Conservation (phyloP, 2,888 invertebrate species). For the Harmothoe impar region DNA sequence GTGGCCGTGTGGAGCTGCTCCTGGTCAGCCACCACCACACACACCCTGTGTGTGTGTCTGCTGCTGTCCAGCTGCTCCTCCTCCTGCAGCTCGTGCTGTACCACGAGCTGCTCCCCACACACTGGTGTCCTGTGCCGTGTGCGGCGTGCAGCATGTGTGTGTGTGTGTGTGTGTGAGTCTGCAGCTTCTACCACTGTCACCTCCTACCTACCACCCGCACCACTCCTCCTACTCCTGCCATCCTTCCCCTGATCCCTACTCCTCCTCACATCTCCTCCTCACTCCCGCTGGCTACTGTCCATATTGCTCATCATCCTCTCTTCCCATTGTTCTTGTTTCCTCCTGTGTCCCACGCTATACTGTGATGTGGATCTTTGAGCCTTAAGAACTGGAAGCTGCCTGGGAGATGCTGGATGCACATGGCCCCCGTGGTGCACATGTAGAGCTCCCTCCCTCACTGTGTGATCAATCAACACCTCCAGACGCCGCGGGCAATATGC, state of each 20-base stretch:
- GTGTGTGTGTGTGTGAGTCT: neutral
- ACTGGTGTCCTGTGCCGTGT: neutral
- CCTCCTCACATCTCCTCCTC: no score
- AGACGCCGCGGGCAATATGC: slow-evolving; percentile 13
- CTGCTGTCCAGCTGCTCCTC: neutral
- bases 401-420: neutral
- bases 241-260: no score
- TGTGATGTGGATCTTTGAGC: neutral
- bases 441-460: neutral
- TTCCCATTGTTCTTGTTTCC: neutral
- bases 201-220: neutral
- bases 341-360: neutral
- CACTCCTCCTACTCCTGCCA: no score
- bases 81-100: neutral
- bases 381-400: neutral
- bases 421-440: neutral
- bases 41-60: neutral
- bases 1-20: neutral
- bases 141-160: neutral
- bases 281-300: no score
- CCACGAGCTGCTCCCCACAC: neutral
- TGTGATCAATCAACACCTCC: slow-evolving; percentile 15
- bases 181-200: neutral
- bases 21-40: neutral
- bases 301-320: no score